Evolutionary conservation across 2,113 vertebrate species (phyloP), one percentile per base, ranked within the genome.

Genomic region (Columba janthina): DNA sequence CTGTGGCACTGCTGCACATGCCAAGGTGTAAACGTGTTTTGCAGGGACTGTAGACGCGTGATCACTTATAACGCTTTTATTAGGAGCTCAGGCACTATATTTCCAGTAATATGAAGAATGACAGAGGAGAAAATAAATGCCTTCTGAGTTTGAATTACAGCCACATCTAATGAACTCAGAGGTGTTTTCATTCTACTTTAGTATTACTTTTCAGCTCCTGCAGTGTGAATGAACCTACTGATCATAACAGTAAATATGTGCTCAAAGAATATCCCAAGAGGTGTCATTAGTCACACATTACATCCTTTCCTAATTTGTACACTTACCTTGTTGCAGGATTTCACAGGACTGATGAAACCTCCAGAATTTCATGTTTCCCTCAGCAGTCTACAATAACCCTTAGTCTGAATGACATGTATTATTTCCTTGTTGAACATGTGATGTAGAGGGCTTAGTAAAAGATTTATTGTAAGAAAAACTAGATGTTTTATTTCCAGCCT

Each of bases 301-400:
- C 97, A 98, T 97, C 98, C 96, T 97, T 98, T 98, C 97, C 98
- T 98, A 98, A 98, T 98, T 98, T 98, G 98, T 98, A 98, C 96
- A 82, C 94, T 97, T 97, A 96, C 95, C 62, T 26, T 96, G 96
- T 97, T 97, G 85, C 86, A 58, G 89, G 84, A 88, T 96, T 98
- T 98, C 97, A 95, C 96, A 96, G 89, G 92, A 97, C 96, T 98
- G 97, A 97, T 98, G 98, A 98, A 98, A 97, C 97, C 96, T 97
- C 93, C 97, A 97, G 96, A 98, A 98, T 96, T 98, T 97, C 97
- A 92, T 97, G 97, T 98, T 98, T 97, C 97, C 97, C 98, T 98
- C 97, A 97, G 98, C 97, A 97, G 97, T 97, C 97, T 97, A 96
- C 97, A 97, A 96, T 96, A 98, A 97, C 97, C 96, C 97, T 96